Evolutionary conservation across 64 coral and sea anemone genomes (phyloP), one percentile per base, ranked within the genome.

Genomic region (Montipora efflorescens): DNA sequence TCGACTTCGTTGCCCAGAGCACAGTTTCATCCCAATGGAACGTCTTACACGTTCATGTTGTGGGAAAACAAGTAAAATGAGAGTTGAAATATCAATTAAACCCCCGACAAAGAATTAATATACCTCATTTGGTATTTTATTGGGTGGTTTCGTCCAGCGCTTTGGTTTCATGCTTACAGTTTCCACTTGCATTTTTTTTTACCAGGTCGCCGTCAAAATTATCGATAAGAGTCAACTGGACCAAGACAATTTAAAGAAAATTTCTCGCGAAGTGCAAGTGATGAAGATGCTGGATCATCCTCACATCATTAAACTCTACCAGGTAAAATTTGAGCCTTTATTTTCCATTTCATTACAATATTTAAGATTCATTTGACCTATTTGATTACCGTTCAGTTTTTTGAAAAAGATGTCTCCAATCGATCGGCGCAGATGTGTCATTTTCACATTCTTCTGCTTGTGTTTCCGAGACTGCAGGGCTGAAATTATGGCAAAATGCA

Each of bases 131-230:
- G 10, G 53, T 18, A 22, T 70, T 91, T 75, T 88, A 46, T 44
- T 53, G 10, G 61, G 8, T 58, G 62, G 21, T 10, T 8, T 64
- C 77, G 58, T 59, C 76, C 58, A 58, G 78, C 51, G 51, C 78
- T 73, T 69, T 25, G 86, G 66, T 91, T 95, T 84, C 73, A 62
- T 91, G 73, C 18, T 79, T 80, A 53, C 51, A n/a, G 36, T 36
- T 36, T 79, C n/a, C 81, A 46, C 50, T 25, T 80, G 90, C 19
- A 70, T 93, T 95, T 84, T 72, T 53, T n/a, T 76, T 61, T 48
- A 95, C 78, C 82, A 99, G 98, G 98, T 99, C 69, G 98, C 98
- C 80, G 92, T 99, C 92, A 99, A 99, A 99, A 99, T 99, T 53
- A 99, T 99, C 64, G 98, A 99, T 83, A 99, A 99, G 78, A 99